These are phyloP conservation scores for Sceloporus tristichus DNA, from an alignment of 2,113 vertebrate genomes.

Conservation along the genomic window DNA sequence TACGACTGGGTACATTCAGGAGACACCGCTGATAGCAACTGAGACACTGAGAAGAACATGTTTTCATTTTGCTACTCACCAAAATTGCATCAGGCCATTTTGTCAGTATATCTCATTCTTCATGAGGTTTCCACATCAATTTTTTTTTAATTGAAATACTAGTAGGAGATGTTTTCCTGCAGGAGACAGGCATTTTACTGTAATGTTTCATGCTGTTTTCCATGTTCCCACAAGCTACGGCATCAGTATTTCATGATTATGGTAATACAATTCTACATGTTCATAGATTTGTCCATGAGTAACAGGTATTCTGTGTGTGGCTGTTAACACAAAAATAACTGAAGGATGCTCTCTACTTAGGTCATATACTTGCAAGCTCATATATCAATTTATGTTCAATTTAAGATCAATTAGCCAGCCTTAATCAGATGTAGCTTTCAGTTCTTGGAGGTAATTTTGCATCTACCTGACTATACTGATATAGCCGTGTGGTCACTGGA, in stretches of 20 bases:
- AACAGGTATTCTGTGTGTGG: conserved; percentile 45
- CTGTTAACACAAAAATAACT: conserved; percentile 4
- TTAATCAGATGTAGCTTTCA: not conserved
- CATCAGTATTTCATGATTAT: conserved; percentile 55
- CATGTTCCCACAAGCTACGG: conserved; percentile 19
- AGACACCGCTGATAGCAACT: conserved; percentile 53
- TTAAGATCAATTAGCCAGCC: not conserved
- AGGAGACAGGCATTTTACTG: conserved; percentile 60
- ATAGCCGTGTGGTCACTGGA: not conserved
- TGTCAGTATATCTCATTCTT: conserved; percentile 65
- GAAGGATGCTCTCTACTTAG: not conserved
- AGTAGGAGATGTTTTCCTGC: conserved; percentile 52
- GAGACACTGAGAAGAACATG: conserved; percentile 58
- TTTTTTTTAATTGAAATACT: conserved; percentile 64
- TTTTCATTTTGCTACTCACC: conserved; percentile 61
- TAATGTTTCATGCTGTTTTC: conserved; percentile 31
- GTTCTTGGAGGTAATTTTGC: conserved; percentile 5
- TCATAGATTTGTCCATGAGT: not conserved
- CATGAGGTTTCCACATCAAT: conserved; percentile 73
- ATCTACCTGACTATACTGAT: not conserved
- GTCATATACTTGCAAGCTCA: not conserved
- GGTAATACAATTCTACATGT: conserved; percentile 35
- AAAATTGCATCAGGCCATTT: conserved; percentile 64
- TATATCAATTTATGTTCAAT: not conserved
- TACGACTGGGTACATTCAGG: conserved; percentile 82